Base-by-base conservation (phyloP, 2,888 invertebrate genomes). In the Steinernema hermaphroditum region DNA sequence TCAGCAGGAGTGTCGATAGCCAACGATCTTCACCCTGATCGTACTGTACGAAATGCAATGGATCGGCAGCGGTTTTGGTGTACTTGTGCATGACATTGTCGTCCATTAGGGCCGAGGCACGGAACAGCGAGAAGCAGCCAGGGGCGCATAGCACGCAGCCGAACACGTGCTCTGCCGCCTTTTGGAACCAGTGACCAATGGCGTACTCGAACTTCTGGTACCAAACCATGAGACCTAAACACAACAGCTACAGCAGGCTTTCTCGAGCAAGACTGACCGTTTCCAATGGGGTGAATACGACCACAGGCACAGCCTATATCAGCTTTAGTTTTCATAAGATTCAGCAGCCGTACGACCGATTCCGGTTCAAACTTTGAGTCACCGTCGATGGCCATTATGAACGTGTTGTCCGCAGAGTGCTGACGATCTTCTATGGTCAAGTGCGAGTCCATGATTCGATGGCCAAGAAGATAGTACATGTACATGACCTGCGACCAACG, bases 401-500 rank as follows among this genome's bases (percentile, higher is more conserved):
- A 94, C 0, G 93, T 94, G 87, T 93, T 93, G 87, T 92, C 91
- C 0, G 92, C 92, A 72, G 84, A 80, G 19, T 82, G 77, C 73
- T 85, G 83, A 9, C 92, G 72, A 73, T 87, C 87, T 57, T 85
- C 89, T 80, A 91, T 85, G 32, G 75, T 73, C 68, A 85, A 71
- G 49, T 84, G 83, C 80, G 91, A 86, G 81, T 92, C 91, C 91
- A 92, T 92, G 69, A 93, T 90, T 74, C 91, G 91, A 86, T 92
- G 91, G 0, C 94, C 94, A 44, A 94, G 89, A 79, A 94, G 89
- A 85, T 93, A 94, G 88, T 94, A 94, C 94, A 94, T 94, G 88
- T 94, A 94, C 94, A 94, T 94, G 27, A 88, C 87, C 90, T 94
- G 94, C 69, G 94, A 94, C 94, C 94, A 95, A 74, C 95, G 90